phyloP scores from a whole-genome alignment of 2,888 invertebrate genomes.

The Galerucella nymphaeae region DNA sequence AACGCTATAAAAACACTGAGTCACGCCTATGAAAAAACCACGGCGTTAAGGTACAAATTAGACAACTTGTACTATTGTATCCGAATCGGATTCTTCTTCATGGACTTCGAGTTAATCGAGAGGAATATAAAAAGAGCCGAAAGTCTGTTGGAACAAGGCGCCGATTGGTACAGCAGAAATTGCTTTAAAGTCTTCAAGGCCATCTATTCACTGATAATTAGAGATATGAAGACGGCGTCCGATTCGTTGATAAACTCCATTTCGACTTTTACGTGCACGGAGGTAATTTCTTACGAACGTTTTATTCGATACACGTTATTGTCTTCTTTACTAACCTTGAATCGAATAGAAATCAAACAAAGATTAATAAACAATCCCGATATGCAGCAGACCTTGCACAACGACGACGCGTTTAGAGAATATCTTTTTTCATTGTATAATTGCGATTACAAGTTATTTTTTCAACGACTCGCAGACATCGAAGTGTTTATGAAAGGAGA shows the following conservation, averaged over 20 bases:
- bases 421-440: constrained; percentile 74
- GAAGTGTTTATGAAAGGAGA: constrained; percentile 70
- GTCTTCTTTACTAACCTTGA: constrained; percentile 62
- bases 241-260: constrained; percentile 75
- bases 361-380: constrained; percentile 69
- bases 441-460: constrained; percentile 77
- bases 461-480: constrained; percentile 65
- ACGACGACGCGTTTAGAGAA: constrained; percentile 73
- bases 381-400: constrained; percentile 84
- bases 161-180: constrained; percentile 81
- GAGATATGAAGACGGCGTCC: constrained; percentile 76
- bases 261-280: constrained; percentile 80
- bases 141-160: constrained; percentile 59
- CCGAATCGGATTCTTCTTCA: constrained; percentile 59
- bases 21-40: constrained; percentile 59
- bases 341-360: constrained; percentile 60
- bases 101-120: constrained; percentile 53
- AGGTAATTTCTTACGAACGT: constrained; percentile 75
- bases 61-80: constrained; percentile 64
- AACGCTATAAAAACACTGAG: constrained; percentile 54
- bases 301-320: constrained; percentile 64
- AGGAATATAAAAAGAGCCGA: constrained; percentile 60
- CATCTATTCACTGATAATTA: constrained; percentile 73
- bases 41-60: constrained; percentile 60
- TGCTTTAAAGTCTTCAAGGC: constrained; percentile 75